Conservation (phyloP, 2,888 invertebrate species). For the Diplolepis rosae region DNA sequence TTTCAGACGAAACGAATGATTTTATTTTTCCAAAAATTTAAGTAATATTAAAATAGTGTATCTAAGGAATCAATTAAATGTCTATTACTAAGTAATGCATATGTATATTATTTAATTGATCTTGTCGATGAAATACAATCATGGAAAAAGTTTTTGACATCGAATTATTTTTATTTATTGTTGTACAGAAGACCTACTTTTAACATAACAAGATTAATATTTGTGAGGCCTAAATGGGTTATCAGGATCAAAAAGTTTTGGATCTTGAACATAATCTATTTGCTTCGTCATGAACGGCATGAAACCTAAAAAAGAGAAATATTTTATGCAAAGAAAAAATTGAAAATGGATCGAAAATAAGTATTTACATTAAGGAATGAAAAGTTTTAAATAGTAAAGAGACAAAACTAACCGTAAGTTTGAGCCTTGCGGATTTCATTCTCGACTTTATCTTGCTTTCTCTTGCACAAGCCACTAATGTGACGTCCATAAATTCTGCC, state of each 20-base stretch:
- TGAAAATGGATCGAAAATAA: background rate
- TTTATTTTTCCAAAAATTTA: conserved; percentile 4
- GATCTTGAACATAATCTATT: conserved; percentile 87
- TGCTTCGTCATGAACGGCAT: conserved; percentile 91
- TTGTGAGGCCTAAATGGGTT: conserved; percentile 87
- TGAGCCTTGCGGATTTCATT: conserved; percentile 85
- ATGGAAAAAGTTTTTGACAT: conserved; percentile 55
- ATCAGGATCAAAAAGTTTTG: conserved; percentile 92
- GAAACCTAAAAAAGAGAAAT: conserved; percentile 74
- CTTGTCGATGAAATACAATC: conserved; percentile 19
- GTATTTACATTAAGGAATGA: background rate
- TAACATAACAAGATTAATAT: conserved; percentile 75
- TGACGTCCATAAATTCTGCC: conserved; percentile 93
- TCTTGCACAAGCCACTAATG: conserved; percentile 93
- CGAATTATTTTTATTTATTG: conserved; percentile 57
- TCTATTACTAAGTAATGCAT: too few relatives aligned
- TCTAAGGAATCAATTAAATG: background rate
- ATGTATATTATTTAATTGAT: too few relatives aligned
- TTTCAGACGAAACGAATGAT: conserved; percentile 74
- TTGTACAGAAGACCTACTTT: conserved; percentile 42
- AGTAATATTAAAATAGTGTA: background rate
- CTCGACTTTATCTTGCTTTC: conserved; percentile 85
- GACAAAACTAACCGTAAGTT: conserved; percentile 76
- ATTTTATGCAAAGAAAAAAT: too few relatives aligned
- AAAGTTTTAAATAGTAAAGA: background rate